phyloP scores from a whole-genome alignment of 2,797 vertebrate species.

The Echeneis naucrates region DNA sequence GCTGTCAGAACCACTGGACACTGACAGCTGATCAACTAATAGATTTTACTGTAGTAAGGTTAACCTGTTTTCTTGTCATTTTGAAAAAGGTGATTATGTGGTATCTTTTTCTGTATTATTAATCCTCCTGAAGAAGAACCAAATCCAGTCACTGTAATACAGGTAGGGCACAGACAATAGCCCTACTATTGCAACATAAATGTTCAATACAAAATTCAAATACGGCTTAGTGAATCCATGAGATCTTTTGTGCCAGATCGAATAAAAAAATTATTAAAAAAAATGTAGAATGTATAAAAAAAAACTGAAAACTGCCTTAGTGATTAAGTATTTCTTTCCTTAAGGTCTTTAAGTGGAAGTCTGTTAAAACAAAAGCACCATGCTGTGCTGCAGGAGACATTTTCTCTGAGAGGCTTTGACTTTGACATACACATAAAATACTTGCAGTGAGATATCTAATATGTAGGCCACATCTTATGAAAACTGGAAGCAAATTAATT shows the following conservation, averaged over 20 bases:
- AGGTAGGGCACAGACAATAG: slow-evolving; percentile 11
- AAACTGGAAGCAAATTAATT: no score
- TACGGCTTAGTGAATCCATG: slow-evolving; percentile 9
- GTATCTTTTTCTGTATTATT: background rate
- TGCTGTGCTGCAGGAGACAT: background rate
- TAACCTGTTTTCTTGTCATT: background rate
- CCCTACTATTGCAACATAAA: background rate
- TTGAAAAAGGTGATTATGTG: background rate
- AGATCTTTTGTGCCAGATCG: background rate
- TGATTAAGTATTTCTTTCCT: background rate
- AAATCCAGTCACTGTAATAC: background rate
- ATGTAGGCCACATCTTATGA: background rate
- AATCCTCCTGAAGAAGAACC: background rate
- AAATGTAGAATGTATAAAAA: no score
- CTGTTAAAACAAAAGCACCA: background rate
- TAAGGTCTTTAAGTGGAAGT: slow-evolving; percentile 1
- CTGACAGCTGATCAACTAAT: background rate
- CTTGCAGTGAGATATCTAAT: background rate
- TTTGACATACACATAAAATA: background rate
- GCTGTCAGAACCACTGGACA: background rate
- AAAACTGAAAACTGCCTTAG: no score
- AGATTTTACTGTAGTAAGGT: slow-evolving; percentile 5
- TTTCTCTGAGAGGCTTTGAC: background rate
- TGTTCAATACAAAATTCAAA: background rate
- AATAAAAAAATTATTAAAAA: background rate